Conservation (phyloP, 2,113 vertebrate species). For the Centropus unirufus region DNA sequence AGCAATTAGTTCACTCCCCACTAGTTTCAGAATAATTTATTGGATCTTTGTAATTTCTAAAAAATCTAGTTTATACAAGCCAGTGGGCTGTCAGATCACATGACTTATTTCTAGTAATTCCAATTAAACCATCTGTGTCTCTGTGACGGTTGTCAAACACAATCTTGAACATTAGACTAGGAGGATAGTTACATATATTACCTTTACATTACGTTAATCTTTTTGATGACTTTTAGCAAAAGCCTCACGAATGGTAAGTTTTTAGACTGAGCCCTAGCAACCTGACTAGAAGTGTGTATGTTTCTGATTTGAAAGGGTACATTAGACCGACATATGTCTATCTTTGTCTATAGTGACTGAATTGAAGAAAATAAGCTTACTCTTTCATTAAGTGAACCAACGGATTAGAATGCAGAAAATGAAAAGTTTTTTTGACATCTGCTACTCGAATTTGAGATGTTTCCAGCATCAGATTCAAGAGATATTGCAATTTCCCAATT, state of each 20-base stretch:
- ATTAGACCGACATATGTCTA: background rate
- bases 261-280: background rate
- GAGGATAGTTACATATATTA: background rate
- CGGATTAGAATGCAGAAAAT: background rate
- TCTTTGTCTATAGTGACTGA: background rate
- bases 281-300: background rate
- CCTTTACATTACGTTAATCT: background rate
- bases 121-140: background rate
- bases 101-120: background rate
- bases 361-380: background rate
- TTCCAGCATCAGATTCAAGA: background rate
- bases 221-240: background rate
- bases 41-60: background rate
- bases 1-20: background rate
- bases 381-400: background rate
- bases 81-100: accelerated
- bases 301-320: background rate
- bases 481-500: background rate
- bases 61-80: background rate
- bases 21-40: background rate
- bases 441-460: background rate
- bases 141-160: background rate
- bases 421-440: background rate
- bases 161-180: background rate
- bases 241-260: background rate